Percentiles rank a stretch among this genome's conserved stretches.
Conservation (phyloP, 1,140 invertebrate genomes). For the Agraylea sexmaculata region DNA sequence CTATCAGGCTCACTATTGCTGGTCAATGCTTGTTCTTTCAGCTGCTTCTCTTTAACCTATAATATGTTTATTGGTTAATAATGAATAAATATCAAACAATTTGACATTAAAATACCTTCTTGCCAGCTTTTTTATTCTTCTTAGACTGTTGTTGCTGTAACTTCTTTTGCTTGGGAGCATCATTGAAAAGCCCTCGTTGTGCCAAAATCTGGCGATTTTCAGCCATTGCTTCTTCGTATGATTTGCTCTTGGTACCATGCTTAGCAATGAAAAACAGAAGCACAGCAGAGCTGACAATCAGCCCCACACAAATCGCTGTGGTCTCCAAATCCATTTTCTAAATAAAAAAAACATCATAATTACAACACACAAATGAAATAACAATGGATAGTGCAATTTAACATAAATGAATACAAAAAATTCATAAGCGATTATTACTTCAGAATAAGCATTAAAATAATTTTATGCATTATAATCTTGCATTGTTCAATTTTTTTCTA, state of each 20-base stretch:
- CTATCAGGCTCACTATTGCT: constrained; percentile 33
- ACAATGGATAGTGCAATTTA: no score
- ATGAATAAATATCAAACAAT: no score
- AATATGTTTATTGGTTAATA: no score
- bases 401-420: no score
- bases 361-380: not conserved
- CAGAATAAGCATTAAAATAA: no score
- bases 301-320: constrained; percentile 13
- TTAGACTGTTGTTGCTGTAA: constrained; percentile 18
- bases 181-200: constrained; percentile 14
- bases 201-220: constrained; percentile 14
- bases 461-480: no score
- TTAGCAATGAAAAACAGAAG: constrained; percentile 13
- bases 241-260: constrained; percentile 13
- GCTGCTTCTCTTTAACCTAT: constrained; percentile 29
- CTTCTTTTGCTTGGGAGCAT: constrained; percentile 10
- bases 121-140: constrained; percentile 21
- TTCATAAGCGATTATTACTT: no score
- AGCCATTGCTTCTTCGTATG: constrained; percentile 19
- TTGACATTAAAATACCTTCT: no score
- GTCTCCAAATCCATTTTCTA: constrained; percentile 19
- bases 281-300: constrained; percentile 13
- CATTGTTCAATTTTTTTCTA: no score
- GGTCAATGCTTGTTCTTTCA: constrained; percentile 25
- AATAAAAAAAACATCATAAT: constrained; percentile 1